phyloP scores from a whole-genome alignment of 2,113 vertebrate species.

The Caracal caracal region DNA sequence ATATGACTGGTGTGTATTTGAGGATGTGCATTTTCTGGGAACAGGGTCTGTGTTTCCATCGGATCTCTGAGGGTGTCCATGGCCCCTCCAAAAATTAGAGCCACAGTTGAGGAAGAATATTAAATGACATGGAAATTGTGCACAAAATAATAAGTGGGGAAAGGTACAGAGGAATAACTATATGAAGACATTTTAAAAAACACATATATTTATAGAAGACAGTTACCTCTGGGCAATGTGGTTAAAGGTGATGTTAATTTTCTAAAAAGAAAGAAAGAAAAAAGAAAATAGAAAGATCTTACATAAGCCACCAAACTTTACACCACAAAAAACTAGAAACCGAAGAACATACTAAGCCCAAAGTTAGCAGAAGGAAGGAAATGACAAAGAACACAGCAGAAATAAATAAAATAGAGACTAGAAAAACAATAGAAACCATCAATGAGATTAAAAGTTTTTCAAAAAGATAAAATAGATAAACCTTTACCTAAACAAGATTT shows the following conservation, averaged over 20 bases:
- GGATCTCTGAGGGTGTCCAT: background rate
- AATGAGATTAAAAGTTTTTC: too few relatives aligned
- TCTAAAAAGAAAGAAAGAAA: background rate
- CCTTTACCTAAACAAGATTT: too few relatives aligned
- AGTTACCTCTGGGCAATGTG: background rate
- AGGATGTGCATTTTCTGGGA: background rate
- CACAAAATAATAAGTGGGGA: background rate
- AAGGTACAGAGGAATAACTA: background rate
- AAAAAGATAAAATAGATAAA: too few relatives aligned
- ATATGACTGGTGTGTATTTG: background rate
- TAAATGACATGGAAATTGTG: background rate
- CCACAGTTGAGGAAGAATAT: background rate
- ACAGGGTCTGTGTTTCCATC: background rate
- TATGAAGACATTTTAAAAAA: background rate
- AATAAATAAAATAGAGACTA: too few relatives aligned
- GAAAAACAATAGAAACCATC: too few relatives aligned
- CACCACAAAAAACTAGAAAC: too few relatives aligned
- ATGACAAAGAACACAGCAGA: too few relatives aligned
- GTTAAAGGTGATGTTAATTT: slow-evolving; percentile 43
- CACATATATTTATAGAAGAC: background rate
- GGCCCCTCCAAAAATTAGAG: background rate
- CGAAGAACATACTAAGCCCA: too few relatives aligned
- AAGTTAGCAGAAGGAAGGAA: too few relatives aligned
- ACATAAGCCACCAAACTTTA: too few relatives aligned
- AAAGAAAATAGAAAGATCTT: too few relatives aligned